Evolutionary conservation across 1,140 invertebrate species (phyloP), one percentile per base, ranked within the genome.

Genomic region (Macrocentrus cingulum): DNA sequence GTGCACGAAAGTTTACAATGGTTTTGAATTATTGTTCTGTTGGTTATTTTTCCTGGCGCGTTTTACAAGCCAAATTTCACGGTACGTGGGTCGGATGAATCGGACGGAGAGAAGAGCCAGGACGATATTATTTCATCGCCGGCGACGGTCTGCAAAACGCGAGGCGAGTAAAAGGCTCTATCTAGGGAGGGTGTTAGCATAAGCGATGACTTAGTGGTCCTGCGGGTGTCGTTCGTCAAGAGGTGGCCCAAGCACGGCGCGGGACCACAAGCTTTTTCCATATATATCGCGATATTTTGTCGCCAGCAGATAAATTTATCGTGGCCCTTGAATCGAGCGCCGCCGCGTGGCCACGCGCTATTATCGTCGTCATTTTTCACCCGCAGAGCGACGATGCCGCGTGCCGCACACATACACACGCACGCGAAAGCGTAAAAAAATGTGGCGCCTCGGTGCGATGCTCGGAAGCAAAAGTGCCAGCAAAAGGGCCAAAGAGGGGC

Each of bases 131-230:
- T 73, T 73, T 74, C 72, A 65, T 64, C 68, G 68, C 54, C 62
- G 60, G 63, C 49, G n/a, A 20, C 15, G 13, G 20, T 29, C 29
- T 37, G 18, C 22, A 41, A 54, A 23, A 6, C 15, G 25, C 11
- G 25, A 32, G 36, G 41, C 25, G 22, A 51, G 25, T 8, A 5
- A 32, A 44, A 34, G 13, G 20, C 9, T 36, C 5, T 25, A 2
- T 9, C 13, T n/a, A 39, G 48, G 51, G 23, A n/a, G 8, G 20
- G 66, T 66, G 69, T 71, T 72, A 70, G 69, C 68, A 69, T 72
- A 68, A 61, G 41, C 44, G 32, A 67, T 76, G 73, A 77, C 74
- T 77, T 77, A 77, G 72, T 75, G 66, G 66, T 75, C 75, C 75
- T 76, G 61, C 29, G 75, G 74, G 75, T 72, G 74, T 62, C 72